phyloP scores from a whole-genome alignment of 2,797 vertebrate genomes.

The Tokudaia muenninki region DNA sequence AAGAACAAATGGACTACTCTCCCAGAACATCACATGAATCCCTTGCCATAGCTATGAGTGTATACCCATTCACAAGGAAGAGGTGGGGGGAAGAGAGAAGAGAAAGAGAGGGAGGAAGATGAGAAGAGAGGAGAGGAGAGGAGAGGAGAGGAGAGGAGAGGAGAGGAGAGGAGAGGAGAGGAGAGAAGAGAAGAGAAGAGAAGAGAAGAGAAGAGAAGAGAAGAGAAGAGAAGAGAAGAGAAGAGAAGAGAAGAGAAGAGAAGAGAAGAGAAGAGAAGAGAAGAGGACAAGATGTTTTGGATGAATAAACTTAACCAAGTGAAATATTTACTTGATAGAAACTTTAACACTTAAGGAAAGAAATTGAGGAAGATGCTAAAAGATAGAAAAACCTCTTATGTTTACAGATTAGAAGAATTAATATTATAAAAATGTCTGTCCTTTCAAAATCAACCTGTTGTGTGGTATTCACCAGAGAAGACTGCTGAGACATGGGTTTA shows the following conservation, averaged over 20 bases:
- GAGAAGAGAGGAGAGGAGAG: accelerated
- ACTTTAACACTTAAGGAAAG: neutral
- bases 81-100: no score
- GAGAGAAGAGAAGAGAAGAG: accelerated
- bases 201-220: neutral
- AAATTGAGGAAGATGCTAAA: neutral
- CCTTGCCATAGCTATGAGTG: constrained; percentile 21
- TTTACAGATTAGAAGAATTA: neutral
- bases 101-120: accelerated
- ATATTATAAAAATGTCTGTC: neutral
- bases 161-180: neutral
- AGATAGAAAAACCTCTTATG: neutral
- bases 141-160: accelerated
- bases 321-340: neutral
- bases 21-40: neutral
- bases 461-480: neutral
- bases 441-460: neutral
- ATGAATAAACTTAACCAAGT: neutral
- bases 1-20: neutral
- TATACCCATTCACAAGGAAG: neutral
- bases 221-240: neutral
- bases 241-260: no score
- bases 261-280: neutral
- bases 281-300: neutral
- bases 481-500: neutral